These are phyloP conservation scores for Cerceris ruficornis DNA, from an alignment of 2,888 invertebrate genomes.

Conservation along the genomic window DNA sequence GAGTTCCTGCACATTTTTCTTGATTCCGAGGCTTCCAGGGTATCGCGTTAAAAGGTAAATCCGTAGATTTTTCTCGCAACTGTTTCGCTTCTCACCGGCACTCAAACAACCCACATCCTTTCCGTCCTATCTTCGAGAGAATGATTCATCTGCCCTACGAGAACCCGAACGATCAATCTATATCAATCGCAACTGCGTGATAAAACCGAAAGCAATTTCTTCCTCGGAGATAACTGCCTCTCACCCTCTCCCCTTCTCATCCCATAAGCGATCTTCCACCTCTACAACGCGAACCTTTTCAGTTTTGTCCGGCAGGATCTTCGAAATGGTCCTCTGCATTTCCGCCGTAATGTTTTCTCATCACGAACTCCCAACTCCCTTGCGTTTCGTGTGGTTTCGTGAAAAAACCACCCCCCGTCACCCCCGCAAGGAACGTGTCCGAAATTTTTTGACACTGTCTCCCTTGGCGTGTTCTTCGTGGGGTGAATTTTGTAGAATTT, in stretches of 20 bases:
- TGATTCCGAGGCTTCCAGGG: not conserved
- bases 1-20: not conserved
- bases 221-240: slow-evolving; percentile 53
- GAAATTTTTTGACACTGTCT: not conserved
- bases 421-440: not conserved
- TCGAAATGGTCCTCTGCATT: slow-evolving; percentile 23
- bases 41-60: not conserved
- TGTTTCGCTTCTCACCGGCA: slow-evolving; percentile 10
- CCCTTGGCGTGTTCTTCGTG: not conserved
- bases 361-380: slow-evolving; percentile 20
- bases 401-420: not conserved
- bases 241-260: slow-evolving; percentile 26
- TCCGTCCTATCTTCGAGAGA: slow-evolving; percentile 21
- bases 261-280: slow-evolving; percentile 3
- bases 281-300: slow-evolving; percentile 26
- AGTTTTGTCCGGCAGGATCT: slow-evolving; percentile 28
- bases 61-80: not conserved
- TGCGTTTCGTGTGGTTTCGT: not conserved
- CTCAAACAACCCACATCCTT: slow-evolving; percentile 18
- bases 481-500: not conserved
- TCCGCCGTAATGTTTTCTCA: slow-evolving; percentile 30
- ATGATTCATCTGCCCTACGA: slow-evolving; percentile 48
- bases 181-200: slow-evolving; percentile 59
- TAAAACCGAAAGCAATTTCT: slow-evolving; percentile 64
- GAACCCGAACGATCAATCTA: slow-evolving; percentile 59